Evolutionary conservation across 2,113 vertebrate genomes (phyloP).

Genomic region (Hucho hucho): DNA sequence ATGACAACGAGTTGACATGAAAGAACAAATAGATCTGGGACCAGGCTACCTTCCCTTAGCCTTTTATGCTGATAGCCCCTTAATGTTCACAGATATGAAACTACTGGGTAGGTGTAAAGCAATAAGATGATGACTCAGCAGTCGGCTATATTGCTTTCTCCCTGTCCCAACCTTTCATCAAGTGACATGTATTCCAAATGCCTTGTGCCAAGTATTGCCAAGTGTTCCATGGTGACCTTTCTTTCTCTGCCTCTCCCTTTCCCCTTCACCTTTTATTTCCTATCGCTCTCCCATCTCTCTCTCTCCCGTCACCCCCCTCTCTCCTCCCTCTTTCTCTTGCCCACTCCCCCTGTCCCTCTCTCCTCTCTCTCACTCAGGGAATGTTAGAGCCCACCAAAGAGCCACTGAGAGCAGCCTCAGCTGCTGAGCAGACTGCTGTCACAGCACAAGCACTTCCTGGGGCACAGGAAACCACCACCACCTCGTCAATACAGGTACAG

Average conservation of each 20-base stretch:
- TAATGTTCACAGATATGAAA: not conserved
- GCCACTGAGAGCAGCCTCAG: too few species aligned
- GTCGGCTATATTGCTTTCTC: not conserved
- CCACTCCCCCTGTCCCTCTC: too few species aligned
- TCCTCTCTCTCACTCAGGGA: slow-evolving; percentile 77
- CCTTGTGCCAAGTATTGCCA: too few species aligned
- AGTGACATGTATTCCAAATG: not conserved
- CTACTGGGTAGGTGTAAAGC: not conserved
- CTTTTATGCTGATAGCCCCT: not conserved
- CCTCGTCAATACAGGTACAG: slow-evolving; percentile 79
- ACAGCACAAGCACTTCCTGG: slow-evolving; percentile 77
- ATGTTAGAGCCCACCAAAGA: slow-evolving; percentile 95
- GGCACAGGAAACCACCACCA: slow-evolving; percentile 72
- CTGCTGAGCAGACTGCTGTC: slow-evolving; percentile 80
- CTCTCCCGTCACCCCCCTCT: not conserved
- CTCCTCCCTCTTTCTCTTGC: too few species aligned
- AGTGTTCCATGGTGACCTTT: not conserved
- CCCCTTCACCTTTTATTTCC: not conserved
- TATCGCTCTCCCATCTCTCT: not conserved
- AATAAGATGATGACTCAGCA: not conserved
- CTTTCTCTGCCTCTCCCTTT: too few species aligned
- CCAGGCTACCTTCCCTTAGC: too few species aligned
- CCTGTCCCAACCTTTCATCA: not conserved
- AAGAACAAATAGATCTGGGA: too few species aligned
- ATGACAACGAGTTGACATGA: not conserved